Base-by-base conservation (phyloP, 2,888 invertebrate genomes). In the Pherbina coryleti region DNA sequence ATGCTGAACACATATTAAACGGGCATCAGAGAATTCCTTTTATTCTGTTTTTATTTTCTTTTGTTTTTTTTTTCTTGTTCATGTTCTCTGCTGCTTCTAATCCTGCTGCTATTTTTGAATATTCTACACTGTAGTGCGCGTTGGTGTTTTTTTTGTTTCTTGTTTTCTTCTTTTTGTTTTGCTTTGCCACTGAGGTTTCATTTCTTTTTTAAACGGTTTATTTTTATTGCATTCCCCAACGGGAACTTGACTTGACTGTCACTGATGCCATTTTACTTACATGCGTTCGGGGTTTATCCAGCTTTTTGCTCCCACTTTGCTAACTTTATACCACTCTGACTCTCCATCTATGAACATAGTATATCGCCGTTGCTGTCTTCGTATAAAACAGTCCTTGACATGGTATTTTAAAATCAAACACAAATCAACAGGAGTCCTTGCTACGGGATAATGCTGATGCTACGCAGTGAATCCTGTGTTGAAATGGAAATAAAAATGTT, bases 191-290 rank as follows among this genome's bases (percentile, higher is more conserved):
- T 51, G 28, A 22, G 49, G 28, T 49, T 49, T 69, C 28, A 28
- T 69, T 60, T 60, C 28, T 25, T 49, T 51, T 69, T 51, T 28
- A 69, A 72, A 57, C 57, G 57, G 55, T 72, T 72, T 72, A 72
- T 55, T 75, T 75, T 75, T 75, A 75, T 75, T 75, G 51, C 66
- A 75, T 75, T 75, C 37, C 75, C 51, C 75, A 53, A 51, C 55
- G 73, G 49, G 25, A 49, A 55, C 55, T 19, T 22, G 17, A 62
- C 37, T 67, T 28, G 51, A 22, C 51, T 69, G 69, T 69, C 69
- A 69, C 51, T 51, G 69, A 69, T 69, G 69, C 69, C 31, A 69
- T 69, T 69, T 69, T 34, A 51, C 51, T 11, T 69, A 69, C 69
- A 64, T 64, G 31, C 31, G 34, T n/a, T 28, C 28, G 4, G 34